Conservation (phyloP, 2,888 invertebrate species). For the Philereme transversata region DNA sequence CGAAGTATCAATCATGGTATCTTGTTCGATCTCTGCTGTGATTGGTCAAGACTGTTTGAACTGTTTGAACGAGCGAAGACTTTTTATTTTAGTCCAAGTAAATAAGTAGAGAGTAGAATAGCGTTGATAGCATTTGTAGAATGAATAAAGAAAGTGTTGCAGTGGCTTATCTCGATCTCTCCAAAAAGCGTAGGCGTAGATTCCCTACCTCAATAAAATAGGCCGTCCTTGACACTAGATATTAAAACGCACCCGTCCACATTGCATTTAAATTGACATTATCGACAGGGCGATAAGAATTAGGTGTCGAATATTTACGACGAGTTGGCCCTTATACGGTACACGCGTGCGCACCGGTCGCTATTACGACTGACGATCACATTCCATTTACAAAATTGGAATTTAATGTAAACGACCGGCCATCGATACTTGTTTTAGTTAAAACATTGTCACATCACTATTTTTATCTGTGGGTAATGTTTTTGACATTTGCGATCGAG, state of each 20-base stretch:
- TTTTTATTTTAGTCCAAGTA: not conserved
- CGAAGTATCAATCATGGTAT: constrained; percentile 45
- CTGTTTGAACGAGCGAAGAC: not conserved
- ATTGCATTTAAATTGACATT: constrained; percentile 37
- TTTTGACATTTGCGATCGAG: constrained; percentile 44
- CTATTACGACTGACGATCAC: constrained; percentile 50
- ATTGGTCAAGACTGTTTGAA: constrained; percentile 17
- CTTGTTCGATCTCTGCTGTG: constrained; percentile 38
- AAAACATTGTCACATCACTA: constrained; percentile 42
- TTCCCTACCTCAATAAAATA: constrained; percentile 16
- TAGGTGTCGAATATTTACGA: constrained; percentile 70
- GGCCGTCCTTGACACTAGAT: constrained; percentile 29
- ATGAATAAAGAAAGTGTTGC: not conserved
- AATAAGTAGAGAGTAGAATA: not conserved
- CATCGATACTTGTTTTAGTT: constrained; percentile 44
- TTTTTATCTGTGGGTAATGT: constrained; percentile 44
- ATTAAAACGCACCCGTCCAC: constrained; percentile 30
- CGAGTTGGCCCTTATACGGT: constrained; percentile 54
- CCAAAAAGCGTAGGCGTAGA: constrained; percentile 17
- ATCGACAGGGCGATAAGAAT: constrained; percentile 53
- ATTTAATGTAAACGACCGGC: constrained; percentile 62
- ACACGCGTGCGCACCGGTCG: constrained; percentile 50
- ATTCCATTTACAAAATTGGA: constrained; percentile 66
- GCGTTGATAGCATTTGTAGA: no score
- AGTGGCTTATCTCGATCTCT: constrained; percentile 18